These are phyloP conservation scores for Drosophila testacea DNA, from an alignment of 2,888 invertebrate species.

Conservation along the genomic window DNA sequence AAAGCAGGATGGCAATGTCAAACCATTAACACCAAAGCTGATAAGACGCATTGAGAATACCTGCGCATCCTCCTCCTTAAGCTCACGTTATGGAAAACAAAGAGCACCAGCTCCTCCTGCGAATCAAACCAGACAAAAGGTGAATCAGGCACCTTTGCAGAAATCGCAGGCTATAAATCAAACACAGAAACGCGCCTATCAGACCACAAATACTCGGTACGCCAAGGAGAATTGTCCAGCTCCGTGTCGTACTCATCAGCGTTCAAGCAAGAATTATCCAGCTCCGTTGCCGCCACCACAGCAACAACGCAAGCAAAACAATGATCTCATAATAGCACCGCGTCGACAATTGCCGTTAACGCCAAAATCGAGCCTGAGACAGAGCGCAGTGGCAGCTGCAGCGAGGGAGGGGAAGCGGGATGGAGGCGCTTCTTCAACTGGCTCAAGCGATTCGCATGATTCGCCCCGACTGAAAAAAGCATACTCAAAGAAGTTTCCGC, in stretches of 20 bases:
- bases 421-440: constrained; percentile 75
- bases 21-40: constrained; percentile 84
- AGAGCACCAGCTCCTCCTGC: constrained; percentile 63
- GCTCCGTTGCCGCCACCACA: constrained; percentile 69
- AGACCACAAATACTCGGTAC: constrained; percentile 61
- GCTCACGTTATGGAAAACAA: constrained; percentile 65
- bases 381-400: constrained; percentile 31
- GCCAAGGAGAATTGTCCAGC: constrained; percentile 83
- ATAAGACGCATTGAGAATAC: constrained; percentile 83
- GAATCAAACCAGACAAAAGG: constrained; percentile 43
- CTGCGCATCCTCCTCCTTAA: constrained; percentile 52
- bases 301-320: constrained; percentile 61
- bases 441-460: constrained; percentile 83
- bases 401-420: constrained; percentile 62
- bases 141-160: constrained; percentile 50
- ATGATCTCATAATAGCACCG: constrained; percentile 70
- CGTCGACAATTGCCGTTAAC: constrained; percentile 69
- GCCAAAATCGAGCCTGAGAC: constrained; percentile 61
- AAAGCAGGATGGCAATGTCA: constrained; percentile 69
- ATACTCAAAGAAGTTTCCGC: constrained; percentile 85
- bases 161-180: constrained; percentile 33
- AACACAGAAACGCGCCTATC: constrained; percentile 84
- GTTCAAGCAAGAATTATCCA: constrained; percentile 79
- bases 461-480: constrained; percentile 83
- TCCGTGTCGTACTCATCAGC: constrained; percentile 46